A percentile compares a stretch with the other conserved stretches of the same genome.
Conservation (phyloP, 2,797 vertebrate genomes). For the Odontamblyopus lacepedii region DNA sequence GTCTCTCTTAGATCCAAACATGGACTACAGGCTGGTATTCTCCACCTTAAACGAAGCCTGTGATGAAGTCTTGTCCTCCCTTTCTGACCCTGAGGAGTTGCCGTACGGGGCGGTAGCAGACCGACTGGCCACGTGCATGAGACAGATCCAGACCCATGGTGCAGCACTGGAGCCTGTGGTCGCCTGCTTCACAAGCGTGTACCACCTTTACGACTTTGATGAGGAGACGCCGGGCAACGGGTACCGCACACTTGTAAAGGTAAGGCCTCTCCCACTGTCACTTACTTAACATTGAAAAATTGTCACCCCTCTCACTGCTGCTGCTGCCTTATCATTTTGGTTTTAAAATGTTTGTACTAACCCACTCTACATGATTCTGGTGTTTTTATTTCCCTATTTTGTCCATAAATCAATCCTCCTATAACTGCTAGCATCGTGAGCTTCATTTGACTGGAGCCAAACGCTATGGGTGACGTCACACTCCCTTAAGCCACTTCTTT, state of each 20-base stretch:
- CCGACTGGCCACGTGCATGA: slow-evolving; percentile 64
- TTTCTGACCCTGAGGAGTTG: slow-evolving; percentile 38
- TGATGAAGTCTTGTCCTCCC: slow-evolving; percentile 55
- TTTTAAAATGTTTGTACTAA: no score
- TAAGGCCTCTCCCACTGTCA: slow-evolving; percentile 30
- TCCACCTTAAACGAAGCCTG: slow-evolving; percentile 65
- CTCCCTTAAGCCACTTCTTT: no score
- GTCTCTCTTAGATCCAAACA: slow-evolving; percentile 46
- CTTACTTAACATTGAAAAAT: not conserved
- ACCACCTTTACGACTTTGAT: slow-evolving; percentile 79
- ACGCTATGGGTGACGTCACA: no score
- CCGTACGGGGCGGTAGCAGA: slow-evolving; percentile 38
- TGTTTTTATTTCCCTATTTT: no score
- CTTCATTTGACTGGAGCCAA: no score
- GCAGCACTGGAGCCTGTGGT: slow-evolving; percentile 66
- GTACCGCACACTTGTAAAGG: slow-evolving; percentile 81
- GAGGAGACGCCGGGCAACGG: slow-evolving; percentile 75
- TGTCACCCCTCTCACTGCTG: no score
- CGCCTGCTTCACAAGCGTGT: slow-evolving; percentile 63
- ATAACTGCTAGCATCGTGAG: no score
- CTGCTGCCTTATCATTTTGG: no score
- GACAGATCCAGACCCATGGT: slow-evolving; percentile 68
- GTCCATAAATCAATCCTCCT: no score
- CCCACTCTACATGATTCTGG: no score
- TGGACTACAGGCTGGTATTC: slow-evolving; percentile 72